These are phyloP conservation scores for Vulpes lagopus DNA, from an alignment of 2,113 vertebrate genomes.

Conservation along the genomic window DNA sequence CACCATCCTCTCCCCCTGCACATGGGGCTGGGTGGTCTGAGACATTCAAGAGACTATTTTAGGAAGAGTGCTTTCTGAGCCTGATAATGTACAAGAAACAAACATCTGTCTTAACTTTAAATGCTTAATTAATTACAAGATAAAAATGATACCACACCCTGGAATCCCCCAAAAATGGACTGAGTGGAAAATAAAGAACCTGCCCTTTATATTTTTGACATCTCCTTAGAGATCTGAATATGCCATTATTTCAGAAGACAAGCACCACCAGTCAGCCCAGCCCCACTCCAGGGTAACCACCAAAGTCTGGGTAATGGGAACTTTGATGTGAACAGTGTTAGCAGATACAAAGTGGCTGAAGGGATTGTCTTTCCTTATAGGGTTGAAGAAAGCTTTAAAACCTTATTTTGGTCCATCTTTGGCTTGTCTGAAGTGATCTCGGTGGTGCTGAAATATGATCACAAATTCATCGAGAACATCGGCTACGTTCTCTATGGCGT, in stretches of 20 bases:
- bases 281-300: not conserved
- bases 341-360: not conserved
- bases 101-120: conserved; percentile 60
- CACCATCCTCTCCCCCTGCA: no score
- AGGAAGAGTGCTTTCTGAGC: not conserved
- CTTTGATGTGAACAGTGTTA: not conserved
- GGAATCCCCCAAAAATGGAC: not conserved
- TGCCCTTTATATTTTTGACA: not conserved
- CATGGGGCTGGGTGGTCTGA: not conserved
- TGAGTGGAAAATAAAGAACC: not conserved
- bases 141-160: not conserved
- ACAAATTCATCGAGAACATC: conserved; percentile 99
- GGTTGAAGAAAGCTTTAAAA: conserved; percentile 99
- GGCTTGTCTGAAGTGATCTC: conserved; percentile 98
- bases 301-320: not conserved
- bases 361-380: conserved; percentile 86
- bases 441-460: conserved; percentile 98
- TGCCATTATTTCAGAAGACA: conserved; percentile 43
- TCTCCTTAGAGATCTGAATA: not conserved
- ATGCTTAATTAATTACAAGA: conserved; percentile 48
- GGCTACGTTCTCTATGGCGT: conserved; percentile 98
- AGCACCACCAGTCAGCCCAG: not conserved
- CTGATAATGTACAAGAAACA: not conserved
- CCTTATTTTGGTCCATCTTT: conserved; percentile 99
- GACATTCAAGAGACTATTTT: not conserved